Evolutionary conservation across 2,797 vertebrate genomes (phyloP).

Genomic region (Petrocephalus schoutedeni): DNA sequence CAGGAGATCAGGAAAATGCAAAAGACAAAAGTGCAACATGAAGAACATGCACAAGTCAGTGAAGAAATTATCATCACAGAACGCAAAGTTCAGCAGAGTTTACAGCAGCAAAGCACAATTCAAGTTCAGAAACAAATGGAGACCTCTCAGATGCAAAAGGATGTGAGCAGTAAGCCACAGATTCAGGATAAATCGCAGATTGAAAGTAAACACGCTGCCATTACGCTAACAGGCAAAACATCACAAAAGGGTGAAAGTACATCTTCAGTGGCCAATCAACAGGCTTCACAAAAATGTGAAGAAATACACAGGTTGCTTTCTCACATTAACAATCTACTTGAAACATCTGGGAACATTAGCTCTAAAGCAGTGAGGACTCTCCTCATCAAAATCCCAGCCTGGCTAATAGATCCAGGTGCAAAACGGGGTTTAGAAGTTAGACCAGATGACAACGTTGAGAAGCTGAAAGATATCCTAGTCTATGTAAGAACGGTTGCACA

Average conservation of each 20-base stretch:
- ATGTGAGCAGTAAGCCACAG: conserved; percentile 38
- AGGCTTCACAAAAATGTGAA: conserved; percentile 65
- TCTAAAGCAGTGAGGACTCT: conserved; percentile 63
- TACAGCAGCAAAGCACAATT: conserved; percentile 50
- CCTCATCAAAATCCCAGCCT: conserved; percentile 67
- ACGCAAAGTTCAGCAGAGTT: conserved; percentile 48
- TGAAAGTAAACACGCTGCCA: conserved; percentile 43
- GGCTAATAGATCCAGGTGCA: conserved; percentile 68
- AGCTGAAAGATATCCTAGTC: conserved; percentile 70
- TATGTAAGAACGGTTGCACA: conserved; percentile 65
- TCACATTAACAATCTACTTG: conserved; percentile 72
- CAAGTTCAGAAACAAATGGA: conserved; percentile 53
- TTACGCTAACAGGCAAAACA: conserved; percentile 41
- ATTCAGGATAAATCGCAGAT: conserved; percentile 39
- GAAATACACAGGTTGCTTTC: conserved; percentile 66
- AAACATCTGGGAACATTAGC: conserved; percentile 60
- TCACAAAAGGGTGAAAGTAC: conserved; percentile 44
- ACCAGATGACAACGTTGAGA: conserved; percentile 67
- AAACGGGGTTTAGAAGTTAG: conserved; percentile 57
- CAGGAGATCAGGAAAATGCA: conserved; percentile 48
- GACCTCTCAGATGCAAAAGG: conserved; percentile 35
- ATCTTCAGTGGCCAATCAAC: conserved; percentile 50
- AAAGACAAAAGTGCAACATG: conserved; percentile 52
- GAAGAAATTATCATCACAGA: conserved; percentile 56
- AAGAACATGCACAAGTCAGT: conserved; percentile 48